phyloP scores from a whole-genome alignment of 2,888 invertebrate species.

The Galerucella nymphaeae region DNA sequence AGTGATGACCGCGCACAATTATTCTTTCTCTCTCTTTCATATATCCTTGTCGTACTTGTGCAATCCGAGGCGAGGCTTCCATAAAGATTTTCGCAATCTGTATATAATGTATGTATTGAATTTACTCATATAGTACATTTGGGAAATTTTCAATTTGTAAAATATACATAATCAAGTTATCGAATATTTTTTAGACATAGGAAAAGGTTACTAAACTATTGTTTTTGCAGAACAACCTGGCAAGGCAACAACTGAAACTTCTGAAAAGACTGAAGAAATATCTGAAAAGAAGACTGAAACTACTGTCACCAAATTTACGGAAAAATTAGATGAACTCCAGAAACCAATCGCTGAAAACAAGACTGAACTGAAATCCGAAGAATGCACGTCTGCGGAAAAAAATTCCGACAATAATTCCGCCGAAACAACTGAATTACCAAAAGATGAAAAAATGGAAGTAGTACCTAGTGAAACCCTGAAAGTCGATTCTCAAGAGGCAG shows the following conservation, averaged over 20 bases:
- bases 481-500: neutral
- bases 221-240: slow-evolving; percentile 39
- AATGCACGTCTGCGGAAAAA: neutral
- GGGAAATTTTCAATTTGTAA: too few species aligned
- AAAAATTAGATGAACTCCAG: slow-evolving; percentile 4
- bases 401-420: slow-evolving; percentile 21
- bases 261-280: slow-evolving; percentile 42
- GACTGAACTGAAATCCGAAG: slow-evolving; percentile 23
- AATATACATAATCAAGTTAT: too few species aligned
- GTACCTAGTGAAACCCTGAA: slow-evolving; percentile 31
- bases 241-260: slow-evolving; percentile 45
- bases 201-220: neutral
- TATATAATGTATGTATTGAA: too few species aligned
- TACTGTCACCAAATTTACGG: slow-evolving; percentile 7
- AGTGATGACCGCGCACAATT: too few species aligned
- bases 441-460: slow-evolving; percentile 25
- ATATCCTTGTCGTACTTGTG: too few species aligned
- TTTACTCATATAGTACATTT: too few species aligned
- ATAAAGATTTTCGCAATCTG: too few species aligned
- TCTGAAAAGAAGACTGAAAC: slow-evolving; percentile 16
- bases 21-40: too few species aligned
- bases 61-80: too few species aligned
- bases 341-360: slow-evolving; percentile 36
- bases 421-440: slow-evolving; percentile 26
- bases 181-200: neutral